These are phyloP conservation scores for Clarias batrachus DNA, from an alignment of 2,113 vertebrate genomes.

Conservation along the genomic window DNA sequence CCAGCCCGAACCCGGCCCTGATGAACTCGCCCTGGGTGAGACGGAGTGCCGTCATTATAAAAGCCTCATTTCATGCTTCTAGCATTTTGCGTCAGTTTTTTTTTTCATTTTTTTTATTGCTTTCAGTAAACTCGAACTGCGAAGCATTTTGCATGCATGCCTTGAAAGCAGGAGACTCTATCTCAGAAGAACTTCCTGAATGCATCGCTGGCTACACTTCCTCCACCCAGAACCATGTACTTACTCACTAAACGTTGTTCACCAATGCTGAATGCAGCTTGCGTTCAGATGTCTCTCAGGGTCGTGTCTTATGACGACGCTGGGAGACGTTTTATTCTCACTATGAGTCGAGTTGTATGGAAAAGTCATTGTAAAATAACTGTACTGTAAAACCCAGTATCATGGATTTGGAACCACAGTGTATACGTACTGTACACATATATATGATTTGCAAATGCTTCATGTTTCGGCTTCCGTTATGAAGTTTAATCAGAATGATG, in stretches of 20 bases:
- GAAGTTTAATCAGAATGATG: not conserved
- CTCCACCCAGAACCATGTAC: not conserved
- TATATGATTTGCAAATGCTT: not conserved
- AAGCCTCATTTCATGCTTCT: conserved; percentile 28
- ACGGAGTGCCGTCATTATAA: conserved; percentile 36
- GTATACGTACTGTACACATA: not conserved
- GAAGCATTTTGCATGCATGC: not conserved
- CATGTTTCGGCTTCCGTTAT: not conserved
- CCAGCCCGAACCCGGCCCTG: conserved; percentile 66
- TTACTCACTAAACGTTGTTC: not conserved
- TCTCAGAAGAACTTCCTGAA: not conserved
- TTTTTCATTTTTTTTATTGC: not conserved
- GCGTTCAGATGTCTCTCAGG: not conserved
- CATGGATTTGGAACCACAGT: not conserved
- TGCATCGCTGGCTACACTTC: not conserved
- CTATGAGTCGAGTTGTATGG: not conserved
- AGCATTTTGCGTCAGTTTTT: not conserved
- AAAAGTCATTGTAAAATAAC: not conserved
- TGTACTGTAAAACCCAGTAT: not conserved
- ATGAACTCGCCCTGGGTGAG: conserved; percentile 77
- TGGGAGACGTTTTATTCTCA: not conserved
- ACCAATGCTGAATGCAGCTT: not conserved
- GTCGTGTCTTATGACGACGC: not conserved
- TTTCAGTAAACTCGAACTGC: not conserved
- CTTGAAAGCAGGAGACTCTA: not conserved